phyloP scores from a whole-genome alignment of 2,888 invertebrate genomes.

The Aleiodes alternator region DNA sequence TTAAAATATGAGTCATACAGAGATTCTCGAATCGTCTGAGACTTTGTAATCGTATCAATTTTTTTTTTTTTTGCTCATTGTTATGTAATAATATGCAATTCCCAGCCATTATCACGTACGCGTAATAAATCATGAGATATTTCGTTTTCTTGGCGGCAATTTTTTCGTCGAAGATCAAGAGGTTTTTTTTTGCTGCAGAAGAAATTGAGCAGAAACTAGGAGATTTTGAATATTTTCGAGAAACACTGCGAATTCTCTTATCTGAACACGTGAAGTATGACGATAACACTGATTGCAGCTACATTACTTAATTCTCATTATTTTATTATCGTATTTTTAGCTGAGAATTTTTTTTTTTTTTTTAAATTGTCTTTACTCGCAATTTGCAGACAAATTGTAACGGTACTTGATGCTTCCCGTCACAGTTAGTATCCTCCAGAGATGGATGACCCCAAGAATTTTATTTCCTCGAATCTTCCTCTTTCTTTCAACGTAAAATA shows the following conservation, averaged over 20 bases:
- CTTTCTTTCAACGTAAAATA: background rate
- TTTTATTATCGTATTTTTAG: background rate
- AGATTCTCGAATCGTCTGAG: background rate
- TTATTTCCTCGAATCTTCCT: background rate
- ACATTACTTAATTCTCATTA: background rate
- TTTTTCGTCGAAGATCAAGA: no score
- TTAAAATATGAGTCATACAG: conserved; percentile 2
- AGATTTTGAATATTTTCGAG: no score
- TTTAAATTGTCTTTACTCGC: background rate
- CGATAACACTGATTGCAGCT: background rate
- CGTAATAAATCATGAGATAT: background rate
- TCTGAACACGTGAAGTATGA: no score
- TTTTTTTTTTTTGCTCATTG: background rate
- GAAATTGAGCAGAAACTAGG: no score
- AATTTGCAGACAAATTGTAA: conserved; percentile 16
- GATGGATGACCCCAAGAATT: conserved; percentile 23
- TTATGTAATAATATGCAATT: conserved; percentile 14
- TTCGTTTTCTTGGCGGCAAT: no score
- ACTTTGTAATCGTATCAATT: background rate
- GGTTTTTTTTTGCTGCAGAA: no score
- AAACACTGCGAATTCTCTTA: no score
- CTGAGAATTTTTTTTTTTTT: background rate
- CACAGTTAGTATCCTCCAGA: conserved; percentile 16
- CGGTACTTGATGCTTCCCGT: conserved; percentile 19
- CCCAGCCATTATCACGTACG: conserved; percentile 8